Evolutionary conservation across 2,888 invertebrate species (phyloP).

Genomic region (Nomada fucata): DNA sequence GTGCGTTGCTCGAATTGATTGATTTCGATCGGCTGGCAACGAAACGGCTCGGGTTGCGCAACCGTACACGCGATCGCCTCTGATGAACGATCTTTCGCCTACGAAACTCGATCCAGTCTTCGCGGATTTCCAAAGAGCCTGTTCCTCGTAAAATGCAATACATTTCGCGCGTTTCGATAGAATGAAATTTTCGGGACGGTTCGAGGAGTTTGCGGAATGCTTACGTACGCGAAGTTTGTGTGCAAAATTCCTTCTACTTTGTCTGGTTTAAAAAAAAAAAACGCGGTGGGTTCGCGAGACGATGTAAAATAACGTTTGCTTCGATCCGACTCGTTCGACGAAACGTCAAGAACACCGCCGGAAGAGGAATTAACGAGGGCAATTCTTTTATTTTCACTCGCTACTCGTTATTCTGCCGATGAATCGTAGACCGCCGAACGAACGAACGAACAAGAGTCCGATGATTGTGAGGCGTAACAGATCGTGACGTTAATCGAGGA

Average conservation of each 20-base stretch:
- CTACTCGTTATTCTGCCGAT: not conserved
- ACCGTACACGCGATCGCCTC: constrained; percentile 12
- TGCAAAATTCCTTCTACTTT: no score
- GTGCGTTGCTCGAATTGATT: constrained; percentile 75
- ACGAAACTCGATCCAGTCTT: constrained; percentile 33
- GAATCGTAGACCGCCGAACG: constrained; percentile 19
- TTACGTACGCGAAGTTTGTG: no score
- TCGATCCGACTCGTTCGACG: not conserved
- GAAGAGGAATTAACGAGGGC: not conserved
- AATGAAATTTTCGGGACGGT: no score
- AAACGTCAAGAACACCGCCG: not conserved
- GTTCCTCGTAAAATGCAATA: not conserved
- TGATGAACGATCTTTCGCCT: constrained; percentile 18
- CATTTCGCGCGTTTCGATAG: no score
- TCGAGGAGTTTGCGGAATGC: no score
- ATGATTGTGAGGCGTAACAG: constrained; percentile 50
- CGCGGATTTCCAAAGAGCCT: not conserved
- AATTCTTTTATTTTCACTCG: not conserved
- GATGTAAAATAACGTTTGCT: no score
- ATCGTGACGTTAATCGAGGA: constrained; percentile 65
- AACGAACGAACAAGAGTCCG: constrained; percentile 41
- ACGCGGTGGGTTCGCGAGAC: no score
- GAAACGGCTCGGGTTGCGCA: constrained; percentile 25
- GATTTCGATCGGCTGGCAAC: constrained; percentile 30
- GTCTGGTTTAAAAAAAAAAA: no score